Conservation (phyloP, 1,140 invertebrate genomes). For the Babylonia areolata region DNA sequence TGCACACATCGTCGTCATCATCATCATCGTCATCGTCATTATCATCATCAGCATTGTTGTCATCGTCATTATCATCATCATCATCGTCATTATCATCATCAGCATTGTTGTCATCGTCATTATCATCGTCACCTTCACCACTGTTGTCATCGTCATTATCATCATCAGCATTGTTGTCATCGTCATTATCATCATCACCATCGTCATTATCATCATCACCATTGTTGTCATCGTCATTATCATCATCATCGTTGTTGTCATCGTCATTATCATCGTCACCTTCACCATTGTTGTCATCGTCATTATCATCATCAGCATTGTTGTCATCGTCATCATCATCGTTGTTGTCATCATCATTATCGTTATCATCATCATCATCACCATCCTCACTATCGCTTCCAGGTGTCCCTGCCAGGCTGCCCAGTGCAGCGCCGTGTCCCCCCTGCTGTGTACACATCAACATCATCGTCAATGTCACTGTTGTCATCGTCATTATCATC, state of each 20-base stretch:
- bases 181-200: not conserved
- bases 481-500: not conserved
- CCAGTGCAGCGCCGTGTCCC: slow-evolving; percentile 81
- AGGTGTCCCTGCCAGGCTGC: slow-evolving; percentile 80
- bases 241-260: not conserved
- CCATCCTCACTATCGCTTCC: slow-evolving; percentile 60
- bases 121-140: not conserved
- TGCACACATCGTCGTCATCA: slow-evolving; percentile 31
- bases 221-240: not conserved
- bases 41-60: not conserved
- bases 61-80: not conserved
- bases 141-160: not conserved
- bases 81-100: not conserved
- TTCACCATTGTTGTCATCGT: not conserved
- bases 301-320: not conserved
- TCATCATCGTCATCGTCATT: not conserved
- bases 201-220: not conserved
- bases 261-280: not conserved
- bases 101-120: not conserved
- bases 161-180: not conserved
- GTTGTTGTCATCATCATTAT: not conserved
- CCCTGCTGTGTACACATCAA: slow-evolving; percentile 61
- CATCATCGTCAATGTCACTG: not conserved
- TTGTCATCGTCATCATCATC: not conserved
- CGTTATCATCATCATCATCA: not conserved